Evolutionary conservation across 2,888 invertebrate species (phyloP).

Genomic region (Metopia argyrocephala): DNA sequence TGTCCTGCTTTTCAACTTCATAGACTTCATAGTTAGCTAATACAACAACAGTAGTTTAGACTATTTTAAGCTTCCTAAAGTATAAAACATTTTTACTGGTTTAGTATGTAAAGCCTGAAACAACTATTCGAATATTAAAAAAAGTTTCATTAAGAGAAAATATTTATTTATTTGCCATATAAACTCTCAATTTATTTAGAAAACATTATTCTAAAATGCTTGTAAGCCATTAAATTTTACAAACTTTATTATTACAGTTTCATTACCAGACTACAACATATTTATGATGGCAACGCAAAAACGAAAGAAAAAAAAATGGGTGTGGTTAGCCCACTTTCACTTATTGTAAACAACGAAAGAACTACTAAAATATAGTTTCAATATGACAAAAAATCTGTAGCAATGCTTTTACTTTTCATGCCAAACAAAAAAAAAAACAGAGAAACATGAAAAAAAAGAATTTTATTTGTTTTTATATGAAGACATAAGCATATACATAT

Average conservation of each 20-base stretch:
- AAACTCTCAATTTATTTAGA: too few species aligned
- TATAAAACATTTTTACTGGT: too few species aligned
- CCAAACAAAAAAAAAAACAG: conserved; percentile 51
- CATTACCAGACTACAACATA: neutral
- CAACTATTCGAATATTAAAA: too few species aligned
- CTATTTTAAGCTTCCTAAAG: too few species aligned
- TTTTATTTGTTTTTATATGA: neutral
- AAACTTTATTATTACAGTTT: neutral
- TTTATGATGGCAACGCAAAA: conserved; percentile 3
- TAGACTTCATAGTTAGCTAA: too few species aligned
- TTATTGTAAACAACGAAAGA: conserved; percentile 16
- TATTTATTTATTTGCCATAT: too few species aligned
- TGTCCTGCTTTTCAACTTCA: too few species aligned
- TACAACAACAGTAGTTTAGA: too few species aligned
- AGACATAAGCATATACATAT: neutral
- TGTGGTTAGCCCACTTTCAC: conserved; percentile 64
- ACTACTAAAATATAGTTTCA: conserved; percentile 8
- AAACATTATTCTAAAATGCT: too few species aligned
- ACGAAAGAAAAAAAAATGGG: conserved; percentile 43
- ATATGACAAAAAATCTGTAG: conserved; percentile 26
- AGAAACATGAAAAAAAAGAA: conserved; percentile 1
- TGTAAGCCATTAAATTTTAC: too few species aligned
- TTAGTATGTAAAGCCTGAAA: too few species aligned
- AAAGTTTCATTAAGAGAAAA: too few species aligned
- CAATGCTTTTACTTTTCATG: conserved; percentile 61